Conservation (phyloP, 2,888 invertebrate species). For the Epirrita christyi region DNA sequence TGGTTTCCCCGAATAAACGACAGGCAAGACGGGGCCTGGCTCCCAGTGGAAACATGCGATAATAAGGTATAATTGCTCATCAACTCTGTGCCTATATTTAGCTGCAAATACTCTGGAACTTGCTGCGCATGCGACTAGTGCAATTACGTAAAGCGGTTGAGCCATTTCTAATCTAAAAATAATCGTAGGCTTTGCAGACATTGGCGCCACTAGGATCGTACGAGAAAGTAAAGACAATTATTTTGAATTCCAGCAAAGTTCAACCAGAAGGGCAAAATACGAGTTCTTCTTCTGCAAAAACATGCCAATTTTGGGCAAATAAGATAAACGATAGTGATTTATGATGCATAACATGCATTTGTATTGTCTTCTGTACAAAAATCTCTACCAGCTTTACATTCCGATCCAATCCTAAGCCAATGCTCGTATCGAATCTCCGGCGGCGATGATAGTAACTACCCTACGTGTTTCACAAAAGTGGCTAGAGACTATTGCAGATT, state of each 20-base stretch:
- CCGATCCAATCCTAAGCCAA: neutral
- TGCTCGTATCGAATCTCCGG: neutral
- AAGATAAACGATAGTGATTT: neutral
- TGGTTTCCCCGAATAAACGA: slow-evolving; percentile 49
- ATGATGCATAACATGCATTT: no score
- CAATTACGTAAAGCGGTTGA: slow-evolving; percentile 85
- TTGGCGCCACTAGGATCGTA: slow-evolving; percentile 80
- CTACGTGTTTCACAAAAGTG: slow-evolving; percentile 5
- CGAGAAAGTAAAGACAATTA: slow-evolving; percentile 81
- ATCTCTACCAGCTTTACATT: neutral
- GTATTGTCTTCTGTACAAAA: no score
- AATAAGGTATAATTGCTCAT: slow-evolving; percentile 82
- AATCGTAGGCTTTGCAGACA: slow-evolving; percentile 81
- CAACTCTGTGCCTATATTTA: slow-evolving; percentile 82
- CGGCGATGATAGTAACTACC: neutral
- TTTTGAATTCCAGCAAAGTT: slow-evolving; percentile 58
- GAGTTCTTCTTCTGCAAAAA: neutral
- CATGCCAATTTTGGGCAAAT: neutral
- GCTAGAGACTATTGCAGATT: slow-evolving; percentile 11
- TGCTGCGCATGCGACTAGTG: slow-evolving; percentile 79
- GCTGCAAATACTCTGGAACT: slow-evolving; percentile 79
- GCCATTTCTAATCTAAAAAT: slow-evolving; percentile 86
- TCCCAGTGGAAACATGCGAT: slow-evolving; percentile 82
- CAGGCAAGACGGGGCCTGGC: slow-evolving; percentile 66
- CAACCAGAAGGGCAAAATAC: slow-evolving; percentile 31